Evolutionary conservation across 1,140 invertebrate species (phyloP).

Genomic region (Anthonomus grandis): DNA sequence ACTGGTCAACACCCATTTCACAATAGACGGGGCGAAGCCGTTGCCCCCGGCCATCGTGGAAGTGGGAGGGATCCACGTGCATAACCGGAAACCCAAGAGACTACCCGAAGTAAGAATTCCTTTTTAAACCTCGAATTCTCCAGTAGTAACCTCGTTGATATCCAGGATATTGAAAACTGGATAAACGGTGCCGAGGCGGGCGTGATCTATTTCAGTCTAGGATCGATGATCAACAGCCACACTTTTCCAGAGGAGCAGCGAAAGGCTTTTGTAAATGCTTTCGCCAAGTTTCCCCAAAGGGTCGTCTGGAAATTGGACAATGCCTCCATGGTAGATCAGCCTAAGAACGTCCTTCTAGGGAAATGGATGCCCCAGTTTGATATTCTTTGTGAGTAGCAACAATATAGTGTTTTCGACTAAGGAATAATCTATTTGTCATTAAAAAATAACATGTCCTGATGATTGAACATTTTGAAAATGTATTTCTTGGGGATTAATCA

Average conservation of each 20-base stretch:
- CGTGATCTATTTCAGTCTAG: constrained; percentile 69
- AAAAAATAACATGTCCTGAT: too few relatives aligned
- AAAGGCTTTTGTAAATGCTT: constrained; percentile 58
- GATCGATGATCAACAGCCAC: constrained; percentile 62
- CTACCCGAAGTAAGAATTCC: constrained; percentile 34
- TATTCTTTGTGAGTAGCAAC: constrained; percentile 60
- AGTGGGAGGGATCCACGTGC: constrained; percentile 61
- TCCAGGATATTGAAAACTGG: constrained; percentile 63
- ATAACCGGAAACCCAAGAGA: constrained; percentile 20
- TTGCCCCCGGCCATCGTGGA: constrained; percentile 62
- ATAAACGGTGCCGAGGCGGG: constrained; percentile 58
- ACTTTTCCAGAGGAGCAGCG: constrained; percentile 58
- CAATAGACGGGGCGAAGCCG: constrained; percentile 56
- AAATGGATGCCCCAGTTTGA: constrained; percentile 71
- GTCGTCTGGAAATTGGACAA: constrained; percentile 75
- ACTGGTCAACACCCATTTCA: constrained; percentile 64
- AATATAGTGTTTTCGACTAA: too few relatives aligned
- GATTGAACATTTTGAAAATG: too few relatives aligned
- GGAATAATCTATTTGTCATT: too few relatives aligned
- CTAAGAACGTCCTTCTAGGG: constrained; percentile 60
- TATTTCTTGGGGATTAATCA: too few relatives aligned
- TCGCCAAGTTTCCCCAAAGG: constrained; percentile 58
- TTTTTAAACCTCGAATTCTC: constrained; percentile 12
- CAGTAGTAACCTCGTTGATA: not conserved
- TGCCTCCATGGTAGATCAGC: constrained; percentile 54